Conservation (phyloP, 1,140 invertebrate genomes). For the Maniola jurtina region DNA sequence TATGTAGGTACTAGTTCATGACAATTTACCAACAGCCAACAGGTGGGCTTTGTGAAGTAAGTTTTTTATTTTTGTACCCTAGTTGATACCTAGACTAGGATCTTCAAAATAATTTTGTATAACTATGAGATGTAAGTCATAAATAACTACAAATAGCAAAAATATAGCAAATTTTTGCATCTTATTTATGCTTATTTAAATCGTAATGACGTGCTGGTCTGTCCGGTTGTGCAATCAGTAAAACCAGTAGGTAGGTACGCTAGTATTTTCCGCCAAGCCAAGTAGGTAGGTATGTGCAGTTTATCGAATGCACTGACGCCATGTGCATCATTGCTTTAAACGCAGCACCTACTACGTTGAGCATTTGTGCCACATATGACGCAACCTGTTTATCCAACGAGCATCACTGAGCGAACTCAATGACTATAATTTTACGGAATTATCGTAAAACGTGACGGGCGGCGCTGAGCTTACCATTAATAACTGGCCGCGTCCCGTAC, state of each 20-base stretch:
- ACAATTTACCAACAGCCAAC: too few relatives aligned
- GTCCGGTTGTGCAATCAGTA: slow-evolving; percentile 5
- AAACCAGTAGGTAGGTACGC: slow-evolving; percentile 4
- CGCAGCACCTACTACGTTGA: slow-evolving; percentile 31
- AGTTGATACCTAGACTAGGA: too few relatives aligned
- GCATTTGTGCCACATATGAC: slow-evolving; percentile 35
- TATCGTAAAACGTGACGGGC: slow-evolving; percentile 56
- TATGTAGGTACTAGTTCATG: too few relatives aligned
- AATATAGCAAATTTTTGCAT: too few relatives aligned
- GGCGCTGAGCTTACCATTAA: slow-evolving; percentile 36
- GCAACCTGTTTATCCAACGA: slow-evolving; percentile 52
- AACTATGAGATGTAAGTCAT: too few relatives aligned
- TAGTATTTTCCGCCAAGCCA: slow-evolving; percentile 32
- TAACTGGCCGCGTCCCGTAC: slow-evolving; percentile 26
- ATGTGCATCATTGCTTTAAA: slow-evolving; percentile 46
- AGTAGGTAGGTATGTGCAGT: slow-evolving; percentile 1
- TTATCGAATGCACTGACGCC: slow-evolving; percentile 44
- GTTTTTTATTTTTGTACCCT: too few relatives aligned
- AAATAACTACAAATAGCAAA: too few relatives aligned
- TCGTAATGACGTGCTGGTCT: neutral
- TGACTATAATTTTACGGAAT: slow-evolving; percentile 58
- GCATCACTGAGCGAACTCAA: slow-evolving; percentile 39
- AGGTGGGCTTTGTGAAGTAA: too few relatives aligned
- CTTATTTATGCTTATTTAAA: too few relatives aligned
- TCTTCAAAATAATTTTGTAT: too few relatives aligned